Conservation (phyloP, 2,797 vertebrate genomes). For the Sebastes itinus region DNA sequence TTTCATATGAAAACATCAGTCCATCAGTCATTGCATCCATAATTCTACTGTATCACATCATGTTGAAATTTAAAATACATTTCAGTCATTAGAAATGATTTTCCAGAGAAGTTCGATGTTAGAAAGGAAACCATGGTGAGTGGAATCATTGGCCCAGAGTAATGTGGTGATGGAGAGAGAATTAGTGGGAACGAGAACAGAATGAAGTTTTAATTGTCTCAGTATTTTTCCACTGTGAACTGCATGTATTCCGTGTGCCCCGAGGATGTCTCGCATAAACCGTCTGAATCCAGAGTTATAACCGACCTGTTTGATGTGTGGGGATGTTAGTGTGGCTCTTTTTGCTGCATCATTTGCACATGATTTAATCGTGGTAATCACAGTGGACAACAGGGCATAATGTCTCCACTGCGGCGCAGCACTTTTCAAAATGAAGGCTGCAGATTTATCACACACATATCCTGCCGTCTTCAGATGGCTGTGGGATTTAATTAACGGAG, state of each 20-base stretch:
- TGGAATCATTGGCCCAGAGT: background rate
- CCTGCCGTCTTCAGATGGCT: constrained; percentile 24
- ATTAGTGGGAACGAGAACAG: background rate
- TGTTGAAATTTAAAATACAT: background rate
- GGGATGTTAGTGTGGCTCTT: background rate
- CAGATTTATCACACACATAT: constrained; percentile 15
- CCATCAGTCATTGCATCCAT: background rate
- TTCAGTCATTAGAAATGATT: background rate
- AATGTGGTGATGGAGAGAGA: background rate
- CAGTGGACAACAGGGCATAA: background rate
- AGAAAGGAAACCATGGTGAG: background rate
- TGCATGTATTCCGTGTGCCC: background rate
- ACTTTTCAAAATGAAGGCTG: constrained; percentile 22
- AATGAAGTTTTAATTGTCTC: constrained; percentile 9
- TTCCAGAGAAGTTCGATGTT: background rate
- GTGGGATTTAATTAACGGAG: constrained; percentile 43
- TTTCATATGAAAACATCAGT: background rate
- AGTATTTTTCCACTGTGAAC: constrained; percentile 6
- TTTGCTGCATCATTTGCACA: constrained; percentile 6
- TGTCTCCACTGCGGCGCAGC: background rate
- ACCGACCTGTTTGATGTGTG: background rate
- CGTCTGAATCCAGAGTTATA: background rate
- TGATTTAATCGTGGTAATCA: constrained; percentile 16
- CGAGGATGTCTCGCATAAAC: background rate
- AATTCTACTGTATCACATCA: background rate